These are phyloP conservation scores for Prionace glauca DNA, from an alignment of 2,797 vertebrate genomes.

Conservation along the genomic window DNA sequence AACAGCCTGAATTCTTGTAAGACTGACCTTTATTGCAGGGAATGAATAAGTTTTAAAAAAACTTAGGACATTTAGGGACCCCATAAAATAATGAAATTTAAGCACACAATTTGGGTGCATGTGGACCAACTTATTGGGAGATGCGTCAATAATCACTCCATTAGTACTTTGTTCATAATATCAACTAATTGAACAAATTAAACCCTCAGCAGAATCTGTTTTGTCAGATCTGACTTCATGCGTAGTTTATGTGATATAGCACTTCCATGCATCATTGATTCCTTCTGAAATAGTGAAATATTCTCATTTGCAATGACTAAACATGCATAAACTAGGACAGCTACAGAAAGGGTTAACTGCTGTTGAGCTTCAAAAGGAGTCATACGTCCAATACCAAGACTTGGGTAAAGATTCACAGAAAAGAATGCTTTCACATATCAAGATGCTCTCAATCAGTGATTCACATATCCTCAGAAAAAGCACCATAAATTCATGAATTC, in stretches of 20 bases:
- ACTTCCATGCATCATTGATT: background rate
- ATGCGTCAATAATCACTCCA: background rate
- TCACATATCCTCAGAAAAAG: background rate
- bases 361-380: background rate
- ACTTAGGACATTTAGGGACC: background rate
- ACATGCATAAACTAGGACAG: background rate
- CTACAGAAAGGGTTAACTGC: background rate
- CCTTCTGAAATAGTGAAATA: slow-evolving; percentile 21
- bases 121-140: background rate
- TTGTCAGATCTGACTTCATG: background rate
- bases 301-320: background rate
- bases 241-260: background rate
- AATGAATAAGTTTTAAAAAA: background rate
- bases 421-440: background rate
- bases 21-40: background rate
- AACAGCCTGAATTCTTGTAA: background rate
- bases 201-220: background rate
- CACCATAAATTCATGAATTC: background rate
- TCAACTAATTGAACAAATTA: background rate
- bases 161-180: background rate
- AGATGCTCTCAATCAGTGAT: background rate
- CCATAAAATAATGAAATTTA: background rate
- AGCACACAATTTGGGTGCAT: background rate
- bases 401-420: background rate
- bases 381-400: background rate